Conservation (phyloP, 2,113 vertebrate genomes). For the Sinocyclocheilus maitianheensis region DNA sequence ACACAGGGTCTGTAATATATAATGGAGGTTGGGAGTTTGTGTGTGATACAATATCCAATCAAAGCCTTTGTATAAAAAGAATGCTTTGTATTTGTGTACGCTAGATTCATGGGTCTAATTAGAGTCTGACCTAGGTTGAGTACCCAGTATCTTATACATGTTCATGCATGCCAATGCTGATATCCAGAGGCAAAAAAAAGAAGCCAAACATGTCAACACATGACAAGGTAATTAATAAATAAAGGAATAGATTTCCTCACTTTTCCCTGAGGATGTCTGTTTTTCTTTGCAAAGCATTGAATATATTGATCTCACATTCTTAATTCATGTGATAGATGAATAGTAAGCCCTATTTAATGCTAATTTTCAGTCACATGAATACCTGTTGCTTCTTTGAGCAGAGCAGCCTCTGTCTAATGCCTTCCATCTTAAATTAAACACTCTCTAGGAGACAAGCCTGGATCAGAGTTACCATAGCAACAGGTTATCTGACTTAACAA, state of each 20-base stretch:
- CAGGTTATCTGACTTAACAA: slow-evolving; percentile 50
- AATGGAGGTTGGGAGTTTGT: background rate
- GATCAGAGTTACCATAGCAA: slow-evolving; percentile 51
- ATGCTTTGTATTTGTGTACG: background rate
- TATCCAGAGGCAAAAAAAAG: slow-evolving; percentile 5
- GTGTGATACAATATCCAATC: background rate
- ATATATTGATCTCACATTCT: slow-evolving; percentile 1
- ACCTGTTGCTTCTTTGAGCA: slow-evolving; percentile 5
- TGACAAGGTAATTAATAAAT: slow-evolving; percentile 24
- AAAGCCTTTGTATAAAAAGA: background rate
- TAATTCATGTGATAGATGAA: slow-evolving; percentile 14
- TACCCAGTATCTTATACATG: background rate
- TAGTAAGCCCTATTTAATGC: background rate
- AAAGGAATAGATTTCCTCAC: background rate
- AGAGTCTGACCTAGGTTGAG: background rate
- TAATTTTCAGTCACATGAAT: slow-evolving; percentile 12
- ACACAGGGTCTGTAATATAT: background rate
- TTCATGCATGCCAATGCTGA: slow-evolving; percentile 6
- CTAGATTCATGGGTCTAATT: slow-evolving; percentile 25
- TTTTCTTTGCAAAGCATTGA: slow-evolving; percentile 19
- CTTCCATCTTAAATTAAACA: slow-evolving; percentile 22
- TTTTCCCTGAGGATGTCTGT: slow-evolving; percentile 15
- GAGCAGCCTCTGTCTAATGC: background rate
- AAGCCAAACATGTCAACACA: slow-evolving; percentile 18
- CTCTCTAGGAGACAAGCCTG: background rate